Conservation (phyloP, 1,140 invertebrate species). For the Sycobia sp. region DNA sequence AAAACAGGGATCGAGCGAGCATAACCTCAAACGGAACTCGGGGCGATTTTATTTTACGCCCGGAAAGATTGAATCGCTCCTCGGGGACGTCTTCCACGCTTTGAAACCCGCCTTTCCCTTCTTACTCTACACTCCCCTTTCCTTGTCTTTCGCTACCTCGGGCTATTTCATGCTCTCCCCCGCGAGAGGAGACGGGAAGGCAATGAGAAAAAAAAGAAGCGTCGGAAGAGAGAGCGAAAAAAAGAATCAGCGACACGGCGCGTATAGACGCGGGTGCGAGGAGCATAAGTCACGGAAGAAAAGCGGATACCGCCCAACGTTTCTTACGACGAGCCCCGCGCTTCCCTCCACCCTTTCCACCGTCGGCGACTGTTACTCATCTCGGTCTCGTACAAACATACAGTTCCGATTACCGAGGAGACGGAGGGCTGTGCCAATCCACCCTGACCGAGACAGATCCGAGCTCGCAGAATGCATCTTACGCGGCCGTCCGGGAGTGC, state of each 20-base stretch:
- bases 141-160: background rate
- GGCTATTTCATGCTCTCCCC: background rate
- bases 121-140: too few species aligned
- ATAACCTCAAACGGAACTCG: constrained; percentile 28
- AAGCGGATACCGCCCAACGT: too few species aligned
- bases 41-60: constrained; percentile 33
- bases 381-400: too few species aligned
- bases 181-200: constrained; percentile 4
- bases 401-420: too few species aligned
- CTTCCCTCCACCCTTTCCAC: background rate
- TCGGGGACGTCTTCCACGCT: constrained; percentile 25
- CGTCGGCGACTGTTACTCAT: too few species aligned
- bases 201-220: constrained; percentile 26
- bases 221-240: background rate
- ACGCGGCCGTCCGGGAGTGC: too few species aligned
- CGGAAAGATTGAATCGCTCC: constrained; percentile 35
- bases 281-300: constrained; percentile 17
- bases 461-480: too few species aligned
- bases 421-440: too few species aligned
- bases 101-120: constrained; percentile 5
- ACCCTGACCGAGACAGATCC: too few species aligned
- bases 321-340: background rate
- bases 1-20: constrained; percentile 30
- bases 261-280: background rate
- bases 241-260: background rate